Conservation (phyloP, 2,888 invertebrate species). For the Notodromas monacha region DNA sequence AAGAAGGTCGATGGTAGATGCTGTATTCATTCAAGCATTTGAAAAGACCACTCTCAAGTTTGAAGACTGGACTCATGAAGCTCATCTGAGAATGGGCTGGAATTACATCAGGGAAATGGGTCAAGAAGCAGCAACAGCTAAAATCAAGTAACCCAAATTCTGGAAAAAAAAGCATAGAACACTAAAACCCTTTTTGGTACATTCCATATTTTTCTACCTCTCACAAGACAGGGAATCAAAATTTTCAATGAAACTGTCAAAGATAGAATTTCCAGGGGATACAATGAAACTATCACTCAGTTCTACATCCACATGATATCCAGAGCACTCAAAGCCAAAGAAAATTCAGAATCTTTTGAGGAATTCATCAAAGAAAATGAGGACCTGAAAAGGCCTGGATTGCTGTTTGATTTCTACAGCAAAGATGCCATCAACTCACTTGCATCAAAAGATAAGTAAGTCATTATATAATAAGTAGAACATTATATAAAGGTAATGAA, state of each 20-base stretch:
- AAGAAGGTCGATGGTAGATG: background rate
- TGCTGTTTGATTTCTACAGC: background rate
- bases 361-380: background rate
- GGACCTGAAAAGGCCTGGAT: background rate
- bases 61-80: slow-evolving; percentile 4
- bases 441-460: background rate
- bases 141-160: background rate
- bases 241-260: background rate
- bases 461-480: too few relatives aligned
- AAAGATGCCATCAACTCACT: background rate
- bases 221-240: background rate
- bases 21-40: background rate
- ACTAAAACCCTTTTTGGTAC: too few relatives aligned
- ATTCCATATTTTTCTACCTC: too few relatives aligned
- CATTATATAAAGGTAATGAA: too few relatives aligned
- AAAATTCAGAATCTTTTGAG: background rate
- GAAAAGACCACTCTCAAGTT: background rate
- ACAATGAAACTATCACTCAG: background rate
- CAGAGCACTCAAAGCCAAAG: background rate
- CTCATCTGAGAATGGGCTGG: background rate
- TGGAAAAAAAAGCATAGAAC: too few relatives aligned
- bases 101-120: background rate
- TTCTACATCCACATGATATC: slow-evolving; percentile 4
- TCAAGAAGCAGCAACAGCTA: background rate
- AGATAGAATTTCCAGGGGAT: background rate